These are phyloP conservation scores for Taphrorychus bicolor DNA, from an alignment of 2,888 invertebrate genomes.

Conservation along the genomic window DNA sequence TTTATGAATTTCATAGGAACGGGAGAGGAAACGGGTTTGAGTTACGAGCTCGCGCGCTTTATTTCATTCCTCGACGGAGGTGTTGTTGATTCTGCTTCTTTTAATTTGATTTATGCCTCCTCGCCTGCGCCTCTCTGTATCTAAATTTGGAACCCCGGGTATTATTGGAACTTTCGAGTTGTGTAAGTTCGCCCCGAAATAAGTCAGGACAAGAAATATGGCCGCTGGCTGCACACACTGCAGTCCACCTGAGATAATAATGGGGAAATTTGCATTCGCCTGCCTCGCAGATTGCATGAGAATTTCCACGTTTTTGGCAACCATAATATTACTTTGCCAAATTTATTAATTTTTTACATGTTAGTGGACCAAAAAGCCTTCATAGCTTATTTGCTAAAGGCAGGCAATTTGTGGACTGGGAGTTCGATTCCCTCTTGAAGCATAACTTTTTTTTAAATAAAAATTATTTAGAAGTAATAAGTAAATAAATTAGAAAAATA, in stretches of 20 bases:
- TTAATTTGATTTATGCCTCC: conserved; percentile 32
- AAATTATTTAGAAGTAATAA: too few relatives aligned
- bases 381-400: too few relatives aligned
- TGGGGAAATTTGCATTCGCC: neutral
- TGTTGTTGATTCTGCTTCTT: conserved; percentile 36
- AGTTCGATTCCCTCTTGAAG: too few relatives aligned
- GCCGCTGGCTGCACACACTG: neutral
- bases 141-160: conserved; percentile 22
- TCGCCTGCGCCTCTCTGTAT: conserved; percentile 23
- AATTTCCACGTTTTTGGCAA: too few relatives aligned
- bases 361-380: too few relatives aligned
- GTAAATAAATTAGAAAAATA: too few relatives aligned
- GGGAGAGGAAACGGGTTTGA: conserved; percentile 36
- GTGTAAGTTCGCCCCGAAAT: conserved; percentile 12
- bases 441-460: too few relatives aligned
- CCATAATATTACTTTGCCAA: too few relatives aligned
- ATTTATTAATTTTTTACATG: too few relatives aligned
- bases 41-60: conserved; percentile 37
- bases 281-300: neutral
- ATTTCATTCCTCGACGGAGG: conserved; percentile 36
- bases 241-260: neutral
- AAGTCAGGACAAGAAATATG: conserved; percentile 10
- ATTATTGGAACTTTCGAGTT: conserved; percentile 26
- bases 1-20: conserved; percentile 43
- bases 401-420: too few relatives aligned